Percentiles rank a stretch among this genome's conserved stretches.
These are phyloP conservation scores for Agelas oroides DNA, from an alignment of 37 sponge, comb jelly and placozoan genomes.

Conservation along the genomic window DNA sequence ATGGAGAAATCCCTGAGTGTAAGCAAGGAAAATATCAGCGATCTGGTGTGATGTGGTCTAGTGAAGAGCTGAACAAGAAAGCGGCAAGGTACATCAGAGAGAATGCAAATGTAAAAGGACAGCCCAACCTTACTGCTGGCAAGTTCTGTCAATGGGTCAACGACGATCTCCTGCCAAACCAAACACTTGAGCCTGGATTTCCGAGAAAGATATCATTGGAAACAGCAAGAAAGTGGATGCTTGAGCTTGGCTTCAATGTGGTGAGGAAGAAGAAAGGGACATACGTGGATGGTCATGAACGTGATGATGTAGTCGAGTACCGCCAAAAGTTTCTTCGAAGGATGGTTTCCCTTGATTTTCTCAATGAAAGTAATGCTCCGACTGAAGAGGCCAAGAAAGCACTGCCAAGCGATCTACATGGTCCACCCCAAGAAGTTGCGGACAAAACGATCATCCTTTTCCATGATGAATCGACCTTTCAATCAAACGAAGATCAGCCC, in stretches of 20 bases:
- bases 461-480: slow-evolving; percentile 2
- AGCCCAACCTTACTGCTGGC: slow-evolving; percentile 38
- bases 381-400: slow-evolving; percentile 28
- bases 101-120: too few relatives aligned
- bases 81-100: slow-evolving; percentile 31
- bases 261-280: slow-evolving; percentile 29
- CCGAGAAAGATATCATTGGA: slow-evolving; percentile 49
- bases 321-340: too few relatives aligned
- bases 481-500: too few relatives aligned
- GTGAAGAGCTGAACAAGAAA: slow-evolving; percentile 24
- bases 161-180: slow-evolving; percentile 30
- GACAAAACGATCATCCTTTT: slow-evolving; percentile 7
- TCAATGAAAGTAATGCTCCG: too few relatives aligned
- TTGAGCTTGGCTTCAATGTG: slow-evolving; percentile 63
- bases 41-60: slow-evolving; percentile 40
- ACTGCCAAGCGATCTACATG: neutral
- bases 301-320: too few relatives aligned
- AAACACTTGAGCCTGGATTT: slow-evolving; percentile 48
- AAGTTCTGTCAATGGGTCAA: slow-evolving; percentile 67
- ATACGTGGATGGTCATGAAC: too few relatives aligned
- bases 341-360: slow-evolving; percentile 22
- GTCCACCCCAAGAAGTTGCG: neutral
- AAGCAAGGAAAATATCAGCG: slow-evolving; percentile 55
- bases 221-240: slow-evolving; percentile 59
- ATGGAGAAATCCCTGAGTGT: slow-evolving; percentile 35